Conservation (phyloP, 2,797 vertebrate species). For the Cynopterus sphinx region DNA sequence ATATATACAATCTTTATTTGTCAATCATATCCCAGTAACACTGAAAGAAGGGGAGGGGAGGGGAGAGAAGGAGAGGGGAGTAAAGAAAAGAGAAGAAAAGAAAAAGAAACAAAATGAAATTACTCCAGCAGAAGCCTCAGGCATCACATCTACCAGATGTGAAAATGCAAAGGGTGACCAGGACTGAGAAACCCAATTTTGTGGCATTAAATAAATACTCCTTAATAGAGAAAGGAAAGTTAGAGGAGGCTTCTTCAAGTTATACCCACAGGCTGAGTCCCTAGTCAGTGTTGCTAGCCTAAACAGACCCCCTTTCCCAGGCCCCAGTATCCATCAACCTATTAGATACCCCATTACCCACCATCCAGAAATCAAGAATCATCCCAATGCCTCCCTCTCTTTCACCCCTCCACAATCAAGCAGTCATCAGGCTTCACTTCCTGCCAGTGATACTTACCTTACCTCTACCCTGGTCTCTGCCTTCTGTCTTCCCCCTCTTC, state of each 20-base stretch:
- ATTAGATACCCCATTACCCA: background rate
- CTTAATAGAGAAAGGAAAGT: background rate
- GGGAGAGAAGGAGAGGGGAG: background rate
- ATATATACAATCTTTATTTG: background rate
- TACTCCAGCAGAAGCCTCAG: background rate
- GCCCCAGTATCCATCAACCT: background rate
- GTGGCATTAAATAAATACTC: background rate
- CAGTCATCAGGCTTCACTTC: background rate
- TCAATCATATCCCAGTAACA: background rate
- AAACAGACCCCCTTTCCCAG: background rate
- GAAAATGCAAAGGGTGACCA: background rate
- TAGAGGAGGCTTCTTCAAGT: background rate
- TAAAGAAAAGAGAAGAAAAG: background rate
- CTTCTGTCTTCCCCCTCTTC: background rate
- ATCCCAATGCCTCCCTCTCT: background rate
- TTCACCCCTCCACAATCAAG: background rate
- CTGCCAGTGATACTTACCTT: no score
- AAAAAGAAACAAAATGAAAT: background rate
- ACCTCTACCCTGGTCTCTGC: background rate
- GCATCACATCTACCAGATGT: background rate
- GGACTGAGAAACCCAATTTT: background rate
- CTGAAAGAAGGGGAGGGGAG: background rate
- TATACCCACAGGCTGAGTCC: background rate
- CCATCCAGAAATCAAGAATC: background rate
- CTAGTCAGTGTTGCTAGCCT: background rate